Evolutionary conservation across 1,140 invertebrate species (phyloP), one percentile per base, ranked within the genome.

Genomic region (Aphelinus certus): DNA sequence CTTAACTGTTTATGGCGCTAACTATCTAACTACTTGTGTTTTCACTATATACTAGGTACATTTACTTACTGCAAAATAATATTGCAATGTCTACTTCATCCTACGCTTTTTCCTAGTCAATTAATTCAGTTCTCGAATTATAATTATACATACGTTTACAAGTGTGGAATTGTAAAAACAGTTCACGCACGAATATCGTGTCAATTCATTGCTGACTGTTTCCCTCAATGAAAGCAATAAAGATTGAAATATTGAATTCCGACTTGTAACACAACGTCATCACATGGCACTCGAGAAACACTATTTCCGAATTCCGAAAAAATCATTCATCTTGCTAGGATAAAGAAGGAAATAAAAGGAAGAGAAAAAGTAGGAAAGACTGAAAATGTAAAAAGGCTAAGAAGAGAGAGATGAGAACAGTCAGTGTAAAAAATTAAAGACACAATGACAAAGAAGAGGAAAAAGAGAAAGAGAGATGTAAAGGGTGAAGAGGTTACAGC

Each of bases 21-120:
- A 75, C 61, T 75, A 64, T n/a, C 60, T 70, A 75, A 65, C 73
- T 75, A 75, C 62, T 45, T 71, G 46, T 63, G 57, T 62, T 71
- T 65, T 58, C 49, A 43, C 66, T 70, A 70, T 63, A 66, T 60
- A 42, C 68, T 75, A 75, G 3, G 61, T 65, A 75, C 73, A 75
- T 53, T 71, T 75, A 75, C 65, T 75, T 71, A 75, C 73, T 71
- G 55, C 67, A 75, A 75, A 75, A 66, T 65, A 71, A 75, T 66
- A 69, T 71, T 75, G 67, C 68, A 75, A 75, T 75, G 9, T 58
- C 61, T 75, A 75, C 56, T 57, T 75, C 47, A 71, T 53, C 69
- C 69, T 71, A 75, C 45, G 71, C 57, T 55, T 57, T 57, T 53
- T 43, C 48, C 64, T 68, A 68, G 7, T 74, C n/a, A 46, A 62